A percentile compares a stretch with the other conserved stretches of the same genome.
Conservation (phyloP, 1,140 invertebrate genomes). For the Tetragonula clypearis region DNA sequence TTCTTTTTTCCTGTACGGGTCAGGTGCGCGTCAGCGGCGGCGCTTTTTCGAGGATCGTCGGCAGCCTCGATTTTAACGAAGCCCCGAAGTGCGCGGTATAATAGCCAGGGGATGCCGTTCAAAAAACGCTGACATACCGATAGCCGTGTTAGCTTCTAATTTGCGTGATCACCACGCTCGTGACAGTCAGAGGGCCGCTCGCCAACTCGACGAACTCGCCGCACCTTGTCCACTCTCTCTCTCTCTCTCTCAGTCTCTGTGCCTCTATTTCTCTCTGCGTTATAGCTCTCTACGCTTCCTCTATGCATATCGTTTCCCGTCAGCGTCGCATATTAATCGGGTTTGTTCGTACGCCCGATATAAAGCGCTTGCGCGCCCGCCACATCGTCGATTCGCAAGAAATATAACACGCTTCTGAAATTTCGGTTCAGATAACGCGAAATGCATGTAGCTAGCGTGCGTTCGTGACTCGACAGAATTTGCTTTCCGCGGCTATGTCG, state of each 20-base stretch:
- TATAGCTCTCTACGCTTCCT: background rate
- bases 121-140: constrained; percentile 47
- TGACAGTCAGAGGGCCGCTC: background rate
- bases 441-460: background rate
- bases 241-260: background rate
- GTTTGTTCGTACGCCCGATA: background rate
- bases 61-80: constrained; percentile 38
- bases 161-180: constrained; percentile 28
- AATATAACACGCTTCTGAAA: background rate
- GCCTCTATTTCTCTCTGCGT: background rate
- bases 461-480: background rate
- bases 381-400: too few relatives aligned
- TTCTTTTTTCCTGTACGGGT: background rate
- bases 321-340: constrained; percentile 28
- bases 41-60: constrained; percentile 25
- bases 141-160: constrained; percentile 48
- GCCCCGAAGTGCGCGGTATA: constrained; percentile 1
- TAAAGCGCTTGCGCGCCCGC: background rate
- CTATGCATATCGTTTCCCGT: background rate
- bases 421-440: background rate
- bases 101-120: constrained; percentile 19
- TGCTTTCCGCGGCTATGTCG: too few relatives aligned
- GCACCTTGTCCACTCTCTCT: background rate
- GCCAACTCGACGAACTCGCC: background rate
- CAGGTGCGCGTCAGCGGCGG: too few relatives aligned